A percentile compares a stretch with the other conserved stretches of the same genome.
These are phyloP conservation scores for Ahaetulla prasina DNA, from an alignment of 2,113 vertebrate species.

Conservation along the genomic window DNA sequence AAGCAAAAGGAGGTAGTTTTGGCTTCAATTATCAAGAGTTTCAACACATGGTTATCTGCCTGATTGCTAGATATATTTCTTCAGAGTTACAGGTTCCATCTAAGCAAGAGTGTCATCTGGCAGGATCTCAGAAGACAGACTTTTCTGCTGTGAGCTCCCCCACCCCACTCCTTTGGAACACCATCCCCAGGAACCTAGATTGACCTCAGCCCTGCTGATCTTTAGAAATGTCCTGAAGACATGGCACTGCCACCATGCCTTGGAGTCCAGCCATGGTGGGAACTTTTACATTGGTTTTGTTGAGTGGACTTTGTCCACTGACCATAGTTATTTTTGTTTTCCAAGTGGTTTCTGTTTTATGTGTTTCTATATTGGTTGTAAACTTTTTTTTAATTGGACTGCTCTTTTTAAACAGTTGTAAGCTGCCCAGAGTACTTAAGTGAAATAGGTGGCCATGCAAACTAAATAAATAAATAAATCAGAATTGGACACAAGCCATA, in stretches of 20 bases:
- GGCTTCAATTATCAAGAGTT: background rate
- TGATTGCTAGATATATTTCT: background rate
- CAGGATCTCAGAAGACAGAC: background rate
- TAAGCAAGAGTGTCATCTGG: background rate
- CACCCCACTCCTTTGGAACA: background rate
- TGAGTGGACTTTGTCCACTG: background rate
- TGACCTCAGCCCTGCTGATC: background rate
- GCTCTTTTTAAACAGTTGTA: background rate
- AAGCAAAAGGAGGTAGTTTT: background rate
- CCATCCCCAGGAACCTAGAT: background rate
- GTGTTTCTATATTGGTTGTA: background rate
- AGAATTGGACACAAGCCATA: background rate
- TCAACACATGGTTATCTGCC: background rate
- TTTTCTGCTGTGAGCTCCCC: background rate
- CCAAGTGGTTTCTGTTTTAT: background rate
- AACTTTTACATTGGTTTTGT: background rate
- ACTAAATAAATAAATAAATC: background rate
- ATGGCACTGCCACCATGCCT: background rate
- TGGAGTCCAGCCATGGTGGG: background rate
- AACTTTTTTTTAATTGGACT: background rate
- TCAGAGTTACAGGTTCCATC: background rate
- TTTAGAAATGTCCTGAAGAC: background rate
- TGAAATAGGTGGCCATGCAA: background rate
- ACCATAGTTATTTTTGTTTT: background rate
- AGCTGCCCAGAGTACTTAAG: background rate